phyloP scores from a whole-genome alignment of 2,888 invertebrate species.

The Leptopilina drosophilae region DNA sequence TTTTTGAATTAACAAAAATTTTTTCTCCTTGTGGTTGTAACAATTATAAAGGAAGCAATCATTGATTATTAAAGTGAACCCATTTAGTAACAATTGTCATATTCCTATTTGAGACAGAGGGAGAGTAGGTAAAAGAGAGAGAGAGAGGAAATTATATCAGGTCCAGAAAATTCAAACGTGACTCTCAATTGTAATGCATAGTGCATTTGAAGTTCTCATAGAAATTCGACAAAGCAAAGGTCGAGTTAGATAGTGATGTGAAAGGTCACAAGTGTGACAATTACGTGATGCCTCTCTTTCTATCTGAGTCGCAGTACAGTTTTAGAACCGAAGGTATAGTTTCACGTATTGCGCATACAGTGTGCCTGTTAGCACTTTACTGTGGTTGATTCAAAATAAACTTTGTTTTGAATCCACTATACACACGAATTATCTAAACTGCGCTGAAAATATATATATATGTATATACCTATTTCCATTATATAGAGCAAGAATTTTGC shows the following conservation, averaged over 20 bases:
- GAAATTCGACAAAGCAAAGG: conserved; percentile 60
- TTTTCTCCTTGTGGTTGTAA: no score
- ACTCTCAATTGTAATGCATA: background rate
- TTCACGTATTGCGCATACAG: background rate
- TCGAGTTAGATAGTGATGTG: conserved; percentile 61
- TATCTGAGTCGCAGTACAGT: conserved; percentile 9
- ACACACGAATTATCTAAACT: background rate
- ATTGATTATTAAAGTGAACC: no score
- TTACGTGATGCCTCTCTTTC: conserved; percentile 51
- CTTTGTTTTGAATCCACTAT: conserved; percentile 41
- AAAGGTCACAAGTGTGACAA: conserved; percentile 63
- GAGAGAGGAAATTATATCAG: background rate
- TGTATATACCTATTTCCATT: no score
- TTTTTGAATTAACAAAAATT: no score
- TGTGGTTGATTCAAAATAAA: conserved; percentile 62
- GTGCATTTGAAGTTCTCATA: background rate
- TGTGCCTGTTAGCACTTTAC: conserved; percentile 41
- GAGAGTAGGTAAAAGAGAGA: background rate
- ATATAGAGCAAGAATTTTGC: conserved; percentile 12
- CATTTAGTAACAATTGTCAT: no score
- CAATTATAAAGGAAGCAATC: no score
- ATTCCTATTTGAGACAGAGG: no score
- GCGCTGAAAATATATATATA: background rate
- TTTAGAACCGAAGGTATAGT: conserved; percentile 24
- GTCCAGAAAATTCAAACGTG: background rate